Conservation (phyloP, 2,113 vertebrate genomes). For the Nestor notabilis region DNA sequence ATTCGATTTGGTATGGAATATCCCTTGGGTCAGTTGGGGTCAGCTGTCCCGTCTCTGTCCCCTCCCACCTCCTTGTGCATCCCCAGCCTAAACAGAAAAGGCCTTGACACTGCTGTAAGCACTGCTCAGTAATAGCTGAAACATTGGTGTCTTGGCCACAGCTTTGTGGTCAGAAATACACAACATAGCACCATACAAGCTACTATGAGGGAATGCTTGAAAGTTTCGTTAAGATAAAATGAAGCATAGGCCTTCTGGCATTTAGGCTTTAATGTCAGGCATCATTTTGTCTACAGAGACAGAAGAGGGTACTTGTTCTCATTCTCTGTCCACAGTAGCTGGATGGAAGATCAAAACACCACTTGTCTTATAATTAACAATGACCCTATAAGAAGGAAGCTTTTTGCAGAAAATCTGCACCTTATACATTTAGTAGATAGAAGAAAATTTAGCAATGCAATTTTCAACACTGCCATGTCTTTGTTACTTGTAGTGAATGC, state of each 20-base stretch:
- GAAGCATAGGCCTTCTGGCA: not conserved
- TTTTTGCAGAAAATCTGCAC: not conserved
- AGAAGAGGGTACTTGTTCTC: not conserved
- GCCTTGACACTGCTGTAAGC: not conserved
- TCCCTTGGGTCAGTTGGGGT: not conserved
- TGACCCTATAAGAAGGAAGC: not conserved
- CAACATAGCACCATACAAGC: not conserved
- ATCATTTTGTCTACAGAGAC: not conserved
- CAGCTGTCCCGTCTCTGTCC: not conserved
- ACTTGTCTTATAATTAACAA: not conserved
- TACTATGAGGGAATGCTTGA: not conserved
- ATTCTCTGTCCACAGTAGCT: not conserved
- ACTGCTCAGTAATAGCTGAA: not conserved
- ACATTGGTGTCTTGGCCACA: not conserved
- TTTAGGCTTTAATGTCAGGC: not conserved
- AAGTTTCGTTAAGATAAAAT: not conserved
- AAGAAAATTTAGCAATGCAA: not conserved
- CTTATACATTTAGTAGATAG: not conserved
- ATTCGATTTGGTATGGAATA: not conserved
- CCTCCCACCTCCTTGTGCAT: not conserved
- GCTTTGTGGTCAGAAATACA: not conserved
- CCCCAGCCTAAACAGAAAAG: not conserved
- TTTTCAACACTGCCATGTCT: not conserved
- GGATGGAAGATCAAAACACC: not conserved
- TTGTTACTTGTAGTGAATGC: not conserved